Evolutionary conservation across 2,888 invertebrate genomes (phyloP).

Genomic region (Opisthograptis luteolata): DNA sequence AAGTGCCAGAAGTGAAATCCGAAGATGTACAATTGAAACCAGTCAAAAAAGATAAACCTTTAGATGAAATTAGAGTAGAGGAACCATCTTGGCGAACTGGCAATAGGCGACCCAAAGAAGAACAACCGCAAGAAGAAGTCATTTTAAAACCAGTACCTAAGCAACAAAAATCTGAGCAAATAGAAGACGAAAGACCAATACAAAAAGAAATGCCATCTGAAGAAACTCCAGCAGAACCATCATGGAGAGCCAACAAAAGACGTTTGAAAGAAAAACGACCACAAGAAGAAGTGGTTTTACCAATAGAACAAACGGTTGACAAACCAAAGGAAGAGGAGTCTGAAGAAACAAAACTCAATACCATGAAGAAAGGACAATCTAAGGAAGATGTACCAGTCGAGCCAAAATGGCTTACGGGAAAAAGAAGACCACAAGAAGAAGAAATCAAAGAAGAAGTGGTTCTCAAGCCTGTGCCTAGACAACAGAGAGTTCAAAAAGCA

Average conservation of each 20-base stretch:
- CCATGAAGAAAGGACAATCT: constrained; percentile 24
- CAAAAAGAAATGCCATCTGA: constrained; percentile 42
- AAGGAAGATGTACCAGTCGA: constrained; percentile 50
- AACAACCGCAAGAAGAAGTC: constrained; percentile 24
- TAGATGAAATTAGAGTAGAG: constrained; percentile 46
- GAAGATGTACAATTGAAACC: constrained; percentile 62
- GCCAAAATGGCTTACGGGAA: constrained; percentile 48
- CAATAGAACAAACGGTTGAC: constrained; percentile 47
- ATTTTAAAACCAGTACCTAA: constrained; percentile 32
- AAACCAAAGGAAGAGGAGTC: constrained; percentile 46
- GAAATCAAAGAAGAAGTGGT: constrained; percentile 39
- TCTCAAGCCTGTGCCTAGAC: constrained; percentile 71
- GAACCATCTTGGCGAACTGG: constrained; percentile 54
- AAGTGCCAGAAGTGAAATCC: constrained; percentile 49
- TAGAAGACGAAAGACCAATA: constrained; percentile 40
- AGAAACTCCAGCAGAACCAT: constrained; percentile 43
- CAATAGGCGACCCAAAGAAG: constrained; percentile 44
- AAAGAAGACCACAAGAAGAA: constrained; percentile 43
- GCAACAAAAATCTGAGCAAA: constrained; percentile 32
- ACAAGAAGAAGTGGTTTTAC: constrained; percentile 38
- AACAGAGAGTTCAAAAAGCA: constrained; percentile 46
- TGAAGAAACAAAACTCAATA: constrained; percentile 56
- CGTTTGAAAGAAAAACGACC: constrained; percentile 37
- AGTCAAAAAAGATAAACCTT: constrained; percentile 4
- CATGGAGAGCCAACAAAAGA: constrained; percentile 41